Percentiles rank a stretch among this genome's conserved stretches.
These are phyloP conservation scores for Schrankia costaestrigalis DNA, from an alignment of 2,888 invertebrate genomes.

Conservation along the genomic window DNA sequence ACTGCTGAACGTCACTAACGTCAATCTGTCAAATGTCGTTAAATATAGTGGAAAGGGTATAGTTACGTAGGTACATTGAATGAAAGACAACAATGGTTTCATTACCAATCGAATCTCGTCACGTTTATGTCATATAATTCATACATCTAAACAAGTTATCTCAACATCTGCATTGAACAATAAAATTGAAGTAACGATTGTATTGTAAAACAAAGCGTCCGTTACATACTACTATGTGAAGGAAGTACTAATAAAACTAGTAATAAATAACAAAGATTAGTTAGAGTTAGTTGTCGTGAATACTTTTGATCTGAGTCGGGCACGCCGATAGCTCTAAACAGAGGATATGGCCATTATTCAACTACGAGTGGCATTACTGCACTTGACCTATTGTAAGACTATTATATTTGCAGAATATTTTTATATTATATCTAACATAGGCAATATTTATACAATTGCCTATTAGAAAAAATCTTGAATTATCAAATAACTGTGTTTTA, in stretches of 20 bases:
- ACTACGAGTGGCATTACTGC: constrained; percentile 34
- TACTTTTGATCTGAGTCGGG: constrained; percentile 11
- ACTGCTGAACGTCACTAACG: no score
- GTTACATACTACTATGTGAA: neutral
- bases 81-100: no score
- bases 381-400: constrained; percentile 50
- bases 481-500: constrained; percentile 4
- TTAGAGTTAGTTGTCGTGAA: constrained; percentile 10
- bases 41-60: no score
- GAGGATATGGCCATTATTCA: constrained; percentile 65
- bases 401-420: no score
- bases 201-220: neutral
- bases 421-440: no score
- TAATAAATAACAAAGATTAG: constrained; percentile 5
- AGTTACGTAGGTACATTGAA: no score
- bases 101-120: neutral
- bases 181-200: neutral
- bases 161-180: neutral
- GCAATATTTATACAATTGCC: no score
- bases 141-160: constrained; percentile 5
- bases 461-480: no score
- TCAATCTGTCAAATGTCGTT: no score
- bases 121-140: constrained; percentile 12
- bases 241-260: constrained; percentile 5
- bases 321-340: constrained; percentile 21